A percentile compares a stretch with the other conserved stretches of the same genome.
These are phyloP conservation scores for Chaetodon trifasciatus DNA, from an alignment of 2,797 vertebrate genomes.

Conservation along the genomic window DNA sequence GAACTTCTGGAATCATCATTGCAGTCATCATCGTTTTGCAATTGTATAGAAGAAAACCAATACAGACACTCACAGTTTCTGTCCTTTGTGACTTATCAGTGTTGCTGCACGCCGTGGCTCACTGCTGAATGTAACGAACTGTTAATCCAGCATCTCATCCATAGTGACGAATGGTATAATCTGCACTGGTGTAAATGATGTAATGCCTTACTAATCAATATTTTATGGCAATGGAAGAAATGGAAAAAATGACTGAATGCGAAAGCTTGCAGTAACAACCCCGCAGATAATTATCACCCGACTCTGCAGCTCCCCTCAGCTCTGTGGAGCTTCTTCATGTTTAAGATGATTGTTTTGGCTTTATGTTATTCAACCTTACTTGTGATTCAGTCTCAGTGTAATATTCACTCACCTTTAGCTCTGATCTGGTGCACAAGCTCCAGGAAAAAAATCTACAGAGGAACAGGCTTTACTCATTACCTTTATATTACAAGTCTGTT, in stretches of 20 bases:
- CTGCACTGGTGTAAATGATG: neutral
- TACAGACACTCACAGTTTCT: neutral
- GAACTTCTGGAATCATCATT: neutral
- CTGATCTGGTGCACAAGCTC: neutral
- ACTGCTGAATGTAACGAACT: neutral
- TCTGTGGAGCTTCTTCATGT: neutral
- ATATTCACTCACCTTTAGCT: neutral
- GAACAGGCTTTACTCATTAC: neutral
- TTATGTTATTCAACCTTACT: neutral
- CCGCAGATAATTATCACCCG: neutral
- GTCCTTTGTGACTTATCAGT: neutral
- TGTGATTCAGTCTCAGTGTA: neutral
- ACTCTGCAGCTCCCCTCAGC: neutral
- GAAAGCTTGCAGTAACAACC: neutral
- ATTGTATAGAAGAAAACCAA: neutral
- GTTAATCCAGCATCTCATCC: neutral
- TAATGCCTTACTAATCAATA: neutral
- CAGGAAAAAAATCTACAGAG: neutral
- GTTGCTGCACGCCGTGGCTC: neutral
- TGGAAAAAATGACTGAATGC: neutral
- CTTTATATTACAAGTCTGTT: neutral
- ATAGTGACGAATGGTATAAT: constrained; percentile 2
- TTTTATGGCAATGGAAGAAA: constrained; percentile 12
- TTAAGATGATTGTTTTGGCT: neutral
- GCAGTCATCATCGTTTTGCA: neutral